Percentiles rank a stretch among this genome's conserved stretches.
Evolutionary conservation across 2,888 invertebrate genomes (phyloP).

Genomic region (Mesodorylaimus sp.): DNA sequence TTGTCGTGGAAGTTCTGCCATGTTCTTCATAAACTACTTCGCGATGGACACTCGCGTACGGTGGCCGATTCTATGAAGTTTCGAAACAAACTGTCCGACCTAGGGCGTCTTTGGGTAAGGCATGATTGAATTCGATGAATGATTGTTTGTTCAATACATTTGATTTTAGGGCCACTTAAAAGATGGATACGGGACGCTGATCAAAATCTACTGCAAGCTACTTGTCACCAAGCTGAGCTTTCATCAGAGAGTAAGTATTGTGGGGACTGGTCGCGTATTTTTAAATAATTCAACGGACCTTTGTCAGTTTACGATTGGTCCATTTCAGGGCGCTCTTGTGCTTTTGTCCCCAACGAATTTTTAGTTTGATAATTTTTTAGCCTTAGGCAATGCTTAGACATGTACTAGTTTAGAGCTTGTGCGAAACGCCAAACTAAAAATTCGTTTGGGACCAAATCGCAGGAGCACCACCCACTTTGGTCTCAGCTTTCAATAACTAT

Average conservation of each 20-base stretch:
- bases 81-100: slow-evolving; percentile 55
- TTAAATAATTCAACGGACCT: no score
- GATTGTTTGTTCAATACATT: neutral
- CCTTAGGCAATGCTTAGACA: no score
- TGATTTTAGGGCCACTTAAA: slow-evolving; percentile 51
- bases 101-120: slow-evolving; percentile 74
- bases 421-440: no score
- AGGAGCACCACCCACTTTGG: no score
- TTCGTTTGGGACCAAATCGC: no score
- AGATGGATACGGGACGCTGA: slow-evolving; percentile 82
- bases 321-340: no score
- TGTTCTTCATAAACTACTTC: slow-evolving; percentile 77
- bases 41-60: slow-evolving; percentile 74
- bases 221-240: slow-evolving; percentile 77
- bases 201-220: slow-evolving; percentile 65
- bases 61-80: slow-evolving; percentile 66
- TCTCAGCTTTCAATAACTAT: no score
- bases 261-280: no score
- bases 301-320: no score
- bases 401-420: no score
- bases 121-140: neutral
- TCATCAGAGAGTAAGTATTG: slow-evolving; percentile 49
- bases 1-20: slow-evolving; percentile 98
- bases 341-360: no score
- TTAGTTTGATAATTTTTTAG: no score